A percentile compares a stretch with the other conserved stretches of the same genome.
phyloP scores from a whole-genome alignment of 2,113 vertebrate genomes.

The Telmatochromis bifrenatus region DNA sequence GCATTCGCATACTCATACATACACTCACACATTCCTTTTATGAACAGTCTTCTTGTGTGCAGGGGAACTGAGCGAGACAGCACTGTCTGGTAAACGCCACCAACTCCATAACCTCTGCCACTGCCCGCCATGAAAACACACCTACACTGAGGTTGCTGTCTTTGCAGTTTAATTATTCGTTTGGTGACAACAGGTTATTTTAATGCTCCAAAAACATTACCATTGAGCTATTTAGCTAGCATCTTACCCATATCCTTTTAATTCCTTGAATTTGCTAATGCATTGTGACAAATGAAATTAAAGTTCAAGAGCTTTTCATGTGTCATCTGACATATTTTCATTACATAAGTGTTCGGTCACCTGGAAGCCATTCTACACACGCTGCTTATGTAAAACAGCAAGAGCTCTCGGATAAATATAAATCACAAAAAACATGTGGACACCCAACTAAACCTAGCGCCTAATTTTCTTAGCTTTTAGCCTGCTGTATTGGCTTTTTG shows the following conservation, averaged over 20 bases:
- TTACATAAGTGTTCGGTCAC: neutral
- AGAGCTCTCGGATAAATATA: slow-evolving; percentile 9
- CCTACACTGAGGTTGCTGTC: slow-evolving; percentile 51
- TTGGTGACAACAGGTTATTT: slow-evolving; percentile 31
- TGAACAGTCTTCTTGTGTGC: slow-evolving; percentile 58
- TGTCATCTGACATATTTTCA: neutral
- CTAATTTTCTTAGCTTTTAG: neutral
- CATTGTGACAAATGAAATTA: neutral
- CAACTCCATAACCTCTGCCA: slow-evolving; percentile 49
- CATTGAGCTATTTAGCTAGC: neutral
- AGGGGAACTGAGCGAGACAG: slow-evolving; percentile 48
- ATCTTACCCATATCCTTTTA: neutral
- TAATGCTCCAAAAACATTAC: neutral
- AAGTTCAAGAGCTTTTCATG: neutral
- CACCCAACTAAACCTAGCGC: neutral
- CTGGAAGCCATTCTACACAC: neutral
- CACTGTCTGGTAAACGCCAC: slow-evolving; percentile 50
- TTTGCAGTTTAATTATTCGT: slow-evolving; percentile 38
- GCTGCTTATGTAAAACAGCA: neutral
- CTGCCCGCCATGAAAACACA: slow-evolving; percentile 51
- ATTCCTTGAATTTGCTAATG: neutral
- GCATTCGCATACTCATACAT: neutral
- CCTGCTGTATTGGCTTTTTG: slow-evolving; percentile 33
- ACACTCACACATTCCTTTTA: slow-evolving; percentile 29
- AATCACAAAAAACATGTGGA: slow-evolving; percentile 11